Base-by-base conservation (phyloP, 2,797 vertebrate genomes). In the Phataginus tetradactyla region DNA sequence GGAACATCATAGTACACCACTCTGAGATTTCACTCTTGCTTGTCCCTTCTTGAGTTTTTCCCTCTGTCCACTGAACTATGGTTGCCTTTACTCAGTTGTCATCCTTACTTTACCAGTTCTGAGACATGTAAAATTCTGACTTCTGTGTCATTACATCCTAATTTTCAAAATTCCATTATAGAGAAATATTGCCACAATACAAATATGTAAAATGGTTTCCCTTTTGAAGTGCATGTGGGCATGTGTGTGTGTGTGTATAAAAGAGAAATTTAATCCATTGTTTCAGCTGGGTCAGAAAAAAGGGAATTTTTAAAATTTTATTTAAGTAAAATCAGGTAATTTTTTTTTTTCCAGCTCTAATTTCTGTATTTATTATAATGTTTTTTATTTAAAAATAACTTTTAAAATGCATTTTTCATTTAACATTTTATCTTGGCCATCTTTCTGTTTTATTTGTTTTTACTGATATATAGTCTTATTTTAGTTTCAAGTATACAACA, bases 291-390 rank as follows among this genome's bases (percentile, higher is more conserved):
- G n/a, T 90, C 57, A 71, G 17, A 49, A 68, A 78, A 74, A 90
- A 93, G 29, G n/a, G 5, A 69, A 88, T 95, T 79, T 88, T 86
- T 39, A 39, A 39, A 39, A 7, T 39, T 85, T 91, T 68, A 34
- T 81, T 66, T 57, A 11, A 59, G 14, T 92, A 32, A 91, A 92
- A 92, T 10, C 72, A n/a, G 4, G 86, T 95, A 29, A 77, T 96
- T 93, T 45, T 75, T 45, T 45, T 45, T 45, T 45, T 45, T 45
- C 10, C 45, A 45, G 45, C 45, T 45, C 45, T 45, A 45, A 45
- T 45, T 45, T 45, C 10, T 45, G 45, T 45, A 45, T 45, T 45
- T 45, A 45, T 45, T 45, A 45, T 45, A 45, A 45, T 45, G 12
- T 45, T 7, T 45, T 45, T 45, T 45, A 45, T 45, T 45, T 45